These are phyloP conservation scores for Crocuta crocuta DNA, from an alignment of 2,113 vertebrate genomes.

Conservation along the genomic window DNA sequence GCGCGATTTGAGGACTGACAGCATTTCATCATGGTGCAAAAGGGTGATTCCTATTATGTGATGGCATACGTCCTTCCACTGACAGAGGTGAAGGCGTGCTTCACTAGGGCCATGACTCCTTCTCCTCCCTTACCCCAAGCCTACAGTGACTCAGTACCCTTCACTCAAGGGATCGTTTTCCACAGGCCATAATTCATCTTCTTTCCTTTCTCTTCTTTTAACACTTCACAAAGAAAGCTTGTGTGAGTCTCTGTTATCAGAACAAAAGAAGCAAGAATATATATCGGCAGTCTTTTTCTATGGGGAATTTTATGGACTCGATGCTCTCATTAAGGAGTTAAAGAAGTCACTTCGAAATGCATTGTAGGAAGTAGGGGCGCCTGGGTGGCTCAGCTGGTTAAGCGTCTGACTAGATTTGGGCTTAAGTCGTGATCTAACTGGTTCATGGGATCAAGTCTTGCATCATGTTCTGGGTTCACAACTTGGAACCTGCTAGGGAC, in stretches of 20 bases:
- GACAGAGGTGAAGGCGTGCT: not conserved
- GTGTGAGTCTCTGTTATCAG: not conserved
- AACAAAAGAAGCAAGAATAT: not conserved
- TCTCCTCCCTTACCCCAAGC: not conserved
- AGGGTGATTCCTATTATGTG: not conserved
- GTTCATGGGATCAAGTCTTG: too few relatives aligned
- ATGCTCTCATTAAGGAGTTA: not conserved
- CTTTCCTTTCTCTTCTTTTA: conserved; percentile 16
- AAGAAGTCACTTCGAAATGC: not conserved
- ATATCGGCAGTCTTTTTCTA: not conserved
- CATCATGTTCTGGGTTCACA: too few relatives aligned
- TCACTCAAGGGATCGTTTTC: not conserved
- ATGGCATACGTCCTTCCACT: not conserved
- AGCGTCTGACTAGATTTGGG: too few relatives aligned
- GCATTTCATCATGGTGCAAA: not conserved
- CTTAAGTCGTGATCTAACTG: too few relatives aligned
- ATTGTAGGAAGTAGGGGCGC: not conserved
- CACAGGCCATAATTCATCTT: not conserved
- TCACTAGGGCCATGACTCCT: not conserved
- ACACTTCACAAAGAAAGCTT: not conserved
- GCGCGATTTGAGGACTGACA: not conserved
- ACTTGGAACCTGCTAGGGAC: too few relatives aligned
- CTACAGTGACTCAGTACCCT: not conserved
- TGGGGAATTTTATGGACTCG: not conserved
- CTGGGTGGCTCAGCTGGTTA: too few relatives aligned